These are phyloP conservation scores for Sarcophilus harrisii DNA, from an alignment of 2,797 vertebrate species.

Conservation along the genomic window DNA sequence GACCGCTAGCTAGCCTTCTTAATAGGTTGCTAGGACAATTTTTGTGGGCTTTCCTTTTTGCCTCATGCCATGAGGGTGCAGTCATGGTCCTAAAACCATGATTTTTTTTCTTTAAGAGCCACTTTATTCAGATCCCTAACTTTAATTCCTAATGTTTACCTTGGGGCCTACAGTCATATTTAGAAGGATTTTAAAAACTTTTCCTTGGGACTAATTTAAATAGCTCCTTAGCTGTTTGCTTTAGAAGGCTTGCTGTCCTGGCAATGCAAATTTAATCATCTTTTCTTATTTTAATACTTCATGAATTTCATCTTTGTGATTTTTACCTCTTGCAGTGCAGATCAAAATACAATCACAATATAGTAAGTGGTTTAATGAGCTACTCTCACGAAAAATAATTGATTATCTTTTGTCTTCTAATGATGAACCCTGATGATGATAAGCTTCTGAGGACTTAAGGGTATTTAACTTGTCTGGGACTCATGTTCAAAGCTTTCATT, in stretches of 20 bases:
- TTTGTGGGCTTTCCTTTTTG: neutral
- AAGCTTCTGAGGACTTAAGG: neutral
- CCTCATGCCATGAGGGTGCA: neutral
- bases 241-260: neutral
- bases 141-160: neutral
- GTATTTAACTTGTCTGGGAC: neutral
- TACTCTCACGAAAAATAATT: neutral
- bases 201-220: slow-evolving; percentile 1
- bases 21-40: neutral
- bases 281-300: neutral
- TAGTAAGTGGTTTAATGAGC: neutral
- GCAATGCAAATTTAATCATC: neutral
- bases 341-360: neutral
- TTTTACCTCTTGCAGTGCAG: neutral
- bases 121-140: neutral
- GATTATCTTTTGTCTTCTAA: neutral
- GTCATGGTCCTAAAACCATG: slow-evolving; percentile 4
- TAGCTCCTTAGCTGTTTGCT: neutral
- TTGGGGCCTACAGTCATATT: neutral
- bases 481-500: neutral
- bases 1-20: neutral
- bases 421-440: neutral
- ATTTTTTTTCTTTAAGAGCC: slow-evolving; percentile 30
- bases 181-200: neutral
- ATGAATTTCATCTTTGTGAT: neutral